Conservation (phyloP, 2,113 vertebrate genomes). For the Hippocampus comes region DNA sequence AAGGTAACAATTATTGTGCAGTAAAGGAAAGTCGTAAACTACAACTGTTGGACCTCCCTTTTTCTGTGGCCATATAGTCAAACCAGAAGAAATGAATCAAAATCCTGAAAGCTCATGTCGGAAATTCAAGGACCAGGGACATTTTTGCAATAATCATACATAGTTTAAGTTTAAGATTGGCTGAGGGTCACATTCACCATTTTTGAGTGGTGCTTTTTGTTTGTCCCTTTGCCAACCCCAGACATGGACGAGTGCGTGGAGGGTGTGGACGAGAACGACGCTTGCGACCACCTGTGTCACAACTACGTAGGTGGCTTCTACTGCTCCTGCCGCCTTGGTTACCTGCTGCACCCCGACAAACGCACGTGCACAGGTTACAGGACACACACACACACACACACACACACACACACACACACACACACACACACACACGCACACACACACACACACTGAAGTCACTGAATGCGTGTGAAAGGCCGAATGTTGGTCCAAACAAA, state of each 20-base stretch:
- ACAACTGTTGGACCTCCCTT: too few species aligned
- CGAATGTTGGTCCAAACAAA: not conserved
- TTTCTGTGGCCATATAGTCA: too few species aligned
- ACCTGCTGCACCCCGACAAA: slow-evolving; percentile 91
- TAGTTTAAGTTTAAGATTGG: too few species aligned
- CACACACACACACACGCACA: not conserved
- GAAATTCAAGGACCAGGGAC: too few species aligned
- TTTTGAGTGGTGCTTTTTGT: not conserved
- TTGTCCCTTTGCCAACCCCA: slow-evolving; percentile 38
- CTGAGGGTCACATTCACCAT: too few species aligned
- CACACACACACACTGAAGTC: not conserved
- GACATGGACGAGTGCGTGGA: slow-evolving; percentile 91
- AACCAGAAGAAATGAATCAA: too few species aligned
- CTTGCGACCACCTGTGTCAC: slow-evolving; percentile 93
- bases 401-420: not conserved
- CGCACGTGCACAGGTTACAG: slow-evolving; percentile 87
- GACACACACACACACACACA: not conserved
- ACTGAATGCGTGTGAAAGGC: not conserved
- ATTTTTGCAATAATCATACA: too few species aligned
- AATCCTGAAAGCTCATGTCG: too few species aligned
- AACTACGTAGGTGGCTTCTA: slow-evolving; percentile 94
- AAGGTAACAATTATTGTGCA: too few species aligned
- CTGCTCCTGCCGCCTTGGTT: slow-evolving; percentile 94
- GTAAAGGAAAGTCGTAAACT: too few species aligned
- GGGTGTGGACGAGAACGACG: slow-evolving; percentile 75